Evolutionary conservation across 2,797 vertebrate genomes (phyloP).

Genomic region (Luscinia luscinia): DNA sequence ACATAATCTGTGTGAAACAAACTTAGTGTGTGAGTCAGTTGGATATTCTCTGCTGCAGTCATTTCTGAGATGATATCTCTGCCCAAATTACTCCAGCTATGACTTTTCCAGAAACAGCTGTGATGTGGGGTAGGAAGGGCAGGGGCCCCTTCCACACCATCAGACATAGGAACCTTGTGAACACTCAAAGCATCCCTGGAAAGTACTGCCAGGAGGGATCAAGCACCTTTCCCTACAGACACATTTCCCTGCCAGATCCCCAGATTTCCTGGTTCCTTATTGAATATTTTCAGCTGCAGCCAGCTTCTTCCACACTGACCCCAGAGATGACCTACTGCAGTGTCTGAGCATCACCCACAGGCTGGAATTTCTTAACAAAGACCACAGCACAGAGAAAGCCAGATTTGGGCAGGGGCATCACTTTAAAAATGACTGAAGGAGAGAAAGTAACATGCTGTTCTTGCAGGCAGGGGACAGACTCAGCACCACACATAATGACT

Average conservation of each 20-base stretch:
- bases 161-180: not conserved
- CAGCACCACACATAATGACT: not conserved
- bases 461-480: not conserved
- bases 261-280: not conserved
- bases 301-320: not conserved
- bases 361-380: not conserved
- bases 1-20: not conserved
- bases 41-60: not conserved
- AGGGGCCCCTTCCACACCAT: not conserved
- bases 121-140: not conserved
- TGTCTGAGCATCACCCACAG: not conserved
- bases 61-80: not conserved
- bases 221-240: not conserved
- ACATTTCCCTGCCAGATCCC: not conserved
- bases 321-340: not conserved
- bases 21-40: not conserved
- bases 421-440: not conserved
- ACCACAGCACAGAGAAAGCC: not conserved
- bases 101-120: not conserved
- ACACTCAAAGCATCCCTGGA: not conserved
- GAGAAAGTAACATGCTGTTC: not conserved
- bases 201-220: not conserved
- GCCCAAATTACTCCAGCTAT: not conserved
- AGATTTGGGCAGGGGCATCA: not conserved
- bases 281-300: not conserved